phyloP scores from a whole-genome alignment of 2,888 invertebrate genomes.

The Dorcus parallelipipedus region DNA sequence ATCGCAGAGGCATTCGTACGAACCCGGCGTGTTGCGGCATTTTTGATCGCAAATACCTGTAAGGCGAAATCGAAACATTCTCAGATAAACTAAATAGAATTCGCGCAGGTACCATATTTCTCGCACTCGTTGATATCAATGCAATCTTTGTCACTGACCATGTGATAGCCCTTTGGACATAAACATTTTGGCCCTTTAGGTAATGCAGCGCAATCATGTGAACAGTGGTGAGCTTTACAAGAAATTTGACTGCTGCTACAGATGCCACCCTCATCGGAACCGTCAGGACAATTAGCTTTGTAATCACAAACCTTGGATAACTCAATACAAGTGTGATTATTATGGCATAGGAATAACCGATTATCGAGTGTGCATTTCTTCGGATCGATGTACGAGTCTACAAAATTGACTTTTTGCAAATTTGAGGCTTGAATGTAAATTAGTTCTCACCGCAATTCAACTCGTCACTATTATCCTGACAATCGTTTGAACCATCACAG shows the following conservation, averaged over 20 bases:
- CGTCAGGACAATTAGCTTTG: conserved; percentile 57
- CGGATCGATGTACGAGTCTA: conserved; percentile 40
- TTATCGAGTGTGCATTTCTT: conserved; percentile 51
- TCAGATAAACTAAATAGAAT: neutral
- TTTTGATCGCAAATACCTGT: conserved; percentile 62
- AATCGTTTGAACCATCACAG: conserved; percentile 58
- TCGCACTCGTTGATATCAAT: conserved; percentile 65
- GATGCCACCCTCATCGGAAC: conserved; percentile 57
- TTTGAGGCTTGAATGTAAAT: neutral
- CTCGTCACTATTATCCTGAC: conserved; percentile 57
- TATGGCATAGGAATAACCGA: conserved; percentile 53
- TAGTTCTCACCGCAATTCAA: conserved; percentile 50
- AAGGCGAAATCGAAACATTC: conserved; percentile 5
- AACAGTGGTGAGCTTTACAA: conserved; percentile 46
- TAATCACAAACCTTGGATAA: conserved; percentile 56
- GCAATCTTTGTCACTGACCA: conserved; percentile 49
- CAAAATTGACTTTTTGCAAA: conserved; percentile 6
- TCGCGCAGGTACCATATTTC: conserved; percentile 48
- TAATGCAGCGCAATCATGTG: conserved; percentile 46
- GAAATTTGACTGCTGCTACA: conserved; percentile 37
- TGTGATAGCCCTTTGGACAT: conserved; percentile 52
- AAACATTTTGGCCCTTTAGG: conserved; percentile 57
- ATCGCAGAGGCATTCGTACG: conserved; percentile 64
- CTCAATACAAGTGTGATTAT: conserved; percentile 55
- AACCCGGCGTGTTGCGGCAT: conserved; percentile 60